These are phyloP conservation scores for Apteryx owenii DNA, from an alignment of 2,113 vertebrate genomes.

Conservation along the genomic window DNA sequence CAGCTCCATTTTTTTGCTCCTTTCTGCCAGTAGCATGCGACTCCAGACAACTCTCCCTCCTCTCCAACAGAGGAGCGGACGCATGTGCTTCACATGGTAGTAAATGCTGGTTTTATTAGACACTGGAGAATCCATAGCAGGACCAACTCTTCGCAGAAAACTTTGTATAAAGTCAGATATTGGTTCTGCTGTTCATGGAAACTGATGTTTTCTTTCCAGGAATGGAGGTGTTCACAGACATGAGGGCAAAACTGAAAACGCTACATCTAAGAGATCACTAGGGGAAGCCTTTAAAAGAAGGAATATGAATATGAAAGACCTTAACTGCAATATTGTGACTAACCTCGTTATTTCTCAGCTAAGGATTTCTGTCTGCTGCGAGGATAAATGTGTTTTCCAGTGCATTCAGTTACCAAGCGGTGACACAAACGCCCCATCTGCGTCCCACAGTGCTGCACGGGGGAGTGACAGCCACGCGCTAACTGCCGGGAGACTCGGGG, in stretches of 20 bases:
- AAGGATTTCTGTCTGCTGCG: neutral
- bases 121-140: neutral
- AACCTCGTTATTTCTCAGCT: neutral
- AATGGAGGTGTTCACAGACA: neutral
- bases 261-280: neutral
- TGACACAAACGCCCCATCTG: no score
- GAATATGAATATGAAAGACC: neutral
- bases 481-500: neutral
- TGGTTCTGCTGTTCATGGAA: neutral
- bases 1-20: neutral
- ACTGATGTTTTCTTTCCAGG: neutral
- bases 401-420: neutral
- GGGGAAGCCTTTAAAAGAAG: neutral
- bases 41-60: neutral
- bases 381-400: accelerated
- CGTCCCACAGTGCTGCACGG: accelerated
- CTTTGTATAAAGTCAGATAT: neutral
- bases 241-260: neutral
- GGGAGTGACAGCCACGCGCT: accelerated
- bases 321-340: neutral
- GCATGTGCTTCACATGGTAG: neutral
- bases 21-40: accelerated
- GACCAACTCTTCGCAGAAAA: neutral
- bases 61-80: accelerated
- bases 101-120: neutral